These are phyloP conservation scores for Lochmaea capreae DNA, from an alignment of 2,888 invertebrate genomes.

Conservation along the genomic window DNA sequence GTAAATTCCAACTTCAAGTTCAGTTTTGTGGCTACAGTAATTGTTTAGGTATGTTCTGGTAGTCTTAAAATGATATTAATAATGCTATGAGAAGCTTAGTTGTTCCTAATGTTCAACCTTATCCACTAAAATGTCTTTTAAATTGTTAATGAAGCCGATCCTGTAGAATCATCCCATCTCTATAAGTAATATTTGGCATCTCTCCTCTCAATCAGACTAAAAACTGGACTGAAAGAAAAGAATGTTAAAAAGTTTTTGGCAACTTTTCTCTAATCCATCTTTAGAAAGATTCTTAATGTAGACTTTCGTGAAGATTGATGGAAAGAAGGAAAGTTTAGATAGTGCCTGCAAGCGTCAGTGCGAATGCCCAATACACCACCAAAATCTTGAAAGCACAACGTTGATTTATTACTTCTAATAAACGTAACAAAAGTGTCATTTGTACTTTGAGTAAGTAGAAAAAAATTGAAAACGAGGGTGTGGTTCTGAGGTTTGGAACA, in stretches of 20 bases:
- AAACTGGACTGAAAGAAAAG: conserved; percentile 9
- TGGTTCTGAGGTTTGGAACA: background rate
- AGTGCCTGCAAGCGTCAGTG: background rate
- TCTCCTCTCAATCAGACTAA: conserved; percentile 12
- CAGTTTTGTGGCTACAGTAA: too few relatives aligned
- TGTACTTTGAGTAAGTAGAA: background rate
- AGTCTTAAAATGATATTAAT: too few relatives aligned
- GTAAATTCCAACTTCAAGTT: too few relatives aligned
- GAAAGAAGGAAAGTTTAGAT: conserved; percentile 14
- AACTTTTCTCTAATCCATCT: conserved; percentile 20
- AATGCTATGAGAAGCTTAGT: too few relatives aligned
- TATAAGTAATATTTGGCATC: conserved; percentile 16
- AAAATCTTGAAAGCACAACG: background rate
- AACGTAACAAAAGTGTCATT: conserved; percentile 12
- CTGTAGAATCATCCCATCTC: background rate
- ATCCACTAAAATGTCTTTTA: too few relatives aligned
- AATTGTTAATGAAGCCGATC: background rate
- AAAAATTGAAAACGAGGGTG: background rate
- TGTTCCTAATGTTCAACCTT: too few relatives aligned
- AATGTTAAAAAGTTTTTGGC: conserved; percentile 19
- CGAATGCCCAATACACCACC: conserved; percentile 13
- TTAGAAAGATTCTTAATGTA: conserved; percentile 21
- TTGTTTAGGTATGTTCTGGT: too few relatives aligned
- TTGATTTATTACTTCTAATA: conserved; percentile 14
- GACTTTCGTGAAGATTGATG: conserved; percentile 15